Evolutionary conservation across 1,140 invertebrate genomes (phyloP).

Genomic region (Hirudo medicinalis): DNA sequence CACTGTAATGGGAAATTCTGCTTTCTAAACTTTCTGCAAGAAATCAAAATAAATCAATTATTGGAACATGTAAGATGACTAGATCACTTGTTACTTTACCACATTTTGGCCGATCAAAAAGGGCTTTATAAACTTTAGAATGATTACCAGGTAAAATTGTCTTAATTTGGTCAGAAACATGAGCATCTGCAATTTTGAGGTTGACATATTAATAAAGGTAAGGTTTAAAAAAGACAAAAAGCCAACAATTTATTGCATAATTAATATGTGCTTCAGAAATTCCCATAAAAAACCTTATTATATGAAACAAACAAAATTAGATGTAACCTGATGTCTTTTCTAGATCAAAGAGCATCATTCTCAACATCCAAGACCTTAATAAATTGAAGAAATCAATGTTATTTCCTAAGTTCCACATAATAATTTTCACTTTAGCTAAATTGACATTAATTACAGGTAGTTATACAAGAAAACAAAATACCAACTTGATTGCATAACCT

Average conservation of each 20-base stretch:
- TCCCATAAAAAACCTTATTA: too few relatives aligned
- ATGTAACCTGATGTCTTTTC: neutral
- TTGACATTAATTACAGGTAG: neutral
- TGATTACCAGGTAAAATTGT: slow-evolving; percentile 56
- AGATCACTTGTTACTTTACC: slow-evolving; percentile 23
- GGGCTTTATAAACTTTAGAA: slow-evolving; percentile 55
- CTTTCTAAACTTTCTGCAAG: slow-evolving; percentile 54
- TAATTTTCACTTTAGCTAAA: neutral
- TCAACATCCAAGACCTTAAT: slow-evolving; percentile 12
- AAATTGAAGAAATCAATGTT: neutral
- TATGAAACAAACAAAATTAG: slow-evolving; percentile 23
- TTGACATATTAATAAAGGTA: too few relatives aligned
- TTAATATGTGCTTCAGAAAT: too few relatives aligned
- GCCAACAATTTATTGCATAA: too few relatives aligned
- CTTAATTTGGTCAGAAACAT: slow-evolving; percentile 42
- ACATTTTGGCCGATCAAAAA: slow-evolving; percentile 59
- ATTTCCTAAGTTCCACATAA: too few relatives aligned
- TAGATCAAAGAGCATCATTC: slow-evolving; percentile 15
- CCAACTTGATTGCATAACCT: slow-evolving; percentile 57
- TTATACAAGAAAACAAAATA: slow-evolving; percentile 24
- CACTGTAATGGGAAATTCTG: slow-evolving; percentile 57
- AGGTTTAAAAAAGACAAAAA: too few relatives aligned
- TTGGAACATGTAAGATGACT: too few relatives aligned
- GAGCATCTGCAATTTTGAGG: slow-evolving; percentile 28
- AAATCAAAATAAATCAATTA: slow-evolving; percentile 18